A percentile compares a stretch with the other conserved stretches of the same genome.
Conservation (phyloP, 1,140 invertebrate genomes). For the Drosophila neocordata region DNA sequence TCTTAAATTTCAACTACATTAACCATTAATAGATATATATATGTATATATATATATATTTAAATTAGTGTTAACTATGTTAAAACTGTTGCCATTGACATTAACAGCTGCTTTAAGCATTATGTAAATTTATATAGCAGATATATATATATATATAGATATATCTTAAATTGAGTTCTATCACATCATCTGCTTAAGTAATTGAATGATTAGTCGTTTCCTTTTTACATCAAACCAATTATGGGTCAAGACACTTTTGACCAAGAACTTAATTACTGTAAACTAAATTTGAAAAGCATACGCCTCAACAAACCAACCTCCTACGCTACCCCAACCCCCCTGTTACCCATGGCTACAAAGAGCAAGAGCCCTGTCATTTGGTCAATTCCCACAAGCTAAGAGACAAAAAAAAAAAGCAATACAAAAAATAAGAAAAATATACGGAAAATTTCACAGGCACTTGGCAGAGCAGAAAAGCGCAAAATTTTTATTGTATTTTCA, state of each 20-base stretch:
- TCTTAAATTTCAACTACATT: too few relatives aligned
- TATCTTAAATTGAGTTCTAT: neutral
- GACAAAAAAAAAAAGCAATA: neutral
- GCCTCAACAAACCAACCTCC: neutral
- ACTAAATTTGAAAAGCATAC: constrained; percentile 50
- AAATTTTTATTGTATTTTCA: constrained; percentile 81
- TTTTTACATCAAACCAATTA: constrained; percentile 22
- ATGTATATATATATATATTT: too few relatives aligned
- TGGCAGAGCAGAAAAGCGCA: constrained; percentile 77
- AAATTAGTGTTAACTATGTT: too few relatives aligned
- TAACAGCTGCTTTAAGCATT: too few relatives aligned
- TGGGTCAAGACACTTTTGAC: constrained; percentile 36
- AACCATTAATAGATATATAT: too few relatives aligned
- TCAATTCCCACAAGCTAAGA: constrained; percentile 71
- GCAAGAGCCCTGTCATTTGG: constrained; percentile 21
- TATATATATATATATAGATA: too few relatives aligned
- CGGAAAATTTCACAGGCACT: constrained; percentile 80
- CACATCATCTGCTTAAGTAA: constrained; percentile 20
- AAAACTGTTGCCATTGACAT: too few relatives aligned
- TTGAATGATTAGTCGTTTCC: constrained; percentile 42
- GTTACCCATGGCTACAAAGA: neutral
- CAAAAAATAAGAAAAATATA: constrained; percentile 38
- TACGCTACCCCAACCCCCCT: neutral
- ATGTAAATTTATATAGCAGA: too few relatives aligned
- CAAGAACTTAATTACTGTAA: constrained; percentile 68